Percentiles rank a stretch among this genome's conserved stretches.
Evolutionary conservation across 2,797 vertebrate genomes (phyloP).

Genomic region (Delichon dasypus): DNA sequence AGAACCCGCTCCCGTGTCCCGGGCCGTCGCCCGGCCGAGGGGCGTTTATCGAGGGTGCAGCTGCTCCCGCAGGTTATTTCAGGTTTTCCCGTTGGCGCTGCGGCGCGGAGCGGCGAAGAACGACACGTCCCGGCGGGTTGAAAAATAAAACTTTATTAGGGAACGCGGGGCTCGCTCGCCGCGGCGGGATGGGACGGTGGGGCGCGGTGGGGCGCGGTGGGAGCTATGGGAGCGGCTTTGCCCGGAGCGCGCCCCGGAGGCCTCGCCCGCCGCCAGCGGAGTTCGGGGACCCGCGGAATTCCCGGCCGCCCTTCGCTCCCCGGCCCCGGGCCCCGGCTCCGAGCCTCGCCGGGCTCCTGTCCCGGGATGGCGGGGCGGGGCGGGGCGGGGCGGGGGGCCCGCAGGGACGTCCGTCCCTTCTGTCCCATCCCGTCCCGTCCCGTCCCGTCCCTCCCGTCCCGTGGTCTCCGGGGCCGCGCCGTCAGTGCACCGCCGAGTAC

Average conservation of each 20-base stretch:
- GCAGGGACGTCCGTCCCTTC: neutral
- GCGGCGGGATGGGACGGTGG: neutral
- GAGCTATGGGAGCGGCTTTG: neutral
- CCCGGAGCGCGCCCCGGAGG: too few relatives aligned
- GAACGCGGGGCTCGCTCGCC: neutral
- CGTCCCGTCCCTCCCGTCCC: neutral
- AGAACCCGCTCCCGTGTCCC: neutral
- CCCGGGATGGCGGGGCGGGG: neutral
- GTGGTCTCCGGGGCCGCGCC: too few relatives aligned
- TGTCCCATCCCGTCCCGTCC: too few relatives aligned
- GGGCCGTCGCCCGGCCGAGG: neutral
- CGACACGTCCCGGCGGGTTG: constrained; percentile 63
- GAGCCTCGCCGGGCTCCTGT: neutral
- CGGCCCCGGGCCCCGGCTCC: too few relatives aligned
- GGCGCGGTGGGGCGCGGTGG: neutral
- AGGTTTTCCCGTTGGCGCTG: neutral
- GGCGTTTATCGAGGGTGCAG: neutral
- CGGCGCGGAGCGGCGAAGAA: constrained; percentile 14
- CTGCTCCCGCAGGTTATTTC: neutral
- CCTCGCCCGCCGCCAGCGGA: neutral
- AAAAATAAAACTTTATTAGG: constrained; percentile 84
- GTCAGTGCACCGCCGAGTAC: constrained; percentile 93
- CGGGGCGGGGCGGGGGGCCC: too few relatives aligned
- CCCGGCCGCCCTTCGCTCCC: neutral
- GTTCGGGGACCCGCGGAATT: neutral